A percentile compares a stretch with the other conserved stretches of the same genome.
Evolutionary conservation across 2,888 invertebrate genomes (phyloP).

Genomic region (Epistrophella euchroma): DNA sequence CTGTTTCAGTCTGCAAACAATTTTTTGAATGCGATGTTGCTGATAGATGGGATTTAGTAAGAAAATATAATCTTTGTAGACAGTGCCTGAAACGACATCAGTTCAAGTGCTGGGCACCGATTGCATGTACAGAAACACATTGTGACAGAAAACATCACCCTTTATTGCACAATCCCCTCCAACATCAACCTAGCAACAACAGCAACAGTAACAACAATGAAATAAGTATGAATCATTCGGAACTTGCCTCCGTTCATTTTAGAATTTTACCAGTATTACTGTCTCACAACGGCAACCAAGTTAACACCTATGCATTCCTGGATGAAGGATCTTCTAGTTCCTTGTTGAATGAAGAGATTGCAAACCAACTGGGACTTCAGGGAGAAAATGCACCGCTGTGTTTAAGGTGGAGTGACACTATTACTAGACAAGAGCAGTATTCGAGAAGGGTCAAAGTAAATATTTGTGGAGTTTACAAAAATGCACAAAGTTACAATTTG

Average conservation of each 20-base stretch:
- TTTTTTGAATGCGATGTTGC: too few species aligned
- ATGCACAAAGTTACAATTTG: neutral
- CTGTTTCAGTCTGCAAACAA: constrained; percentile 3
- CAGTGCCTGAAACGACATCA: constrained; percentile 21
- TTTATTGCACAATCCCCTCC: constrained; percentile 3
- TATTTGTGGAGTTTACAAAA: neutral
- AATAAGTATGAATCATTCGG: too few species aligned
- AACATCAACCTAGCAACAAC: neutral
- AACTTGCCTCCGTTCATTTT: too few species aligned
- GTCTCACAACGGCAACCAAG: neutral
- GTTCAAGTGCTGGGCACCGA: neutral
- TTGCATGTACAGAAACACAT: neutral
- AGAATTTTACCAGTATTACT: constrained; percentile 6
- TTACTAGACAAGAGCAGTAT: constrained; percentile 1
- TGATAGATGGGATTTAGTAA: constrained; percentile 28
- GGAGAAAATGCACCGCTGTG: too few species aligned
- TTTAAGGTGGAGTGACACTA: too few species aligned
- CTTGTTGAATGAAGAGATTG: too few species aligned
- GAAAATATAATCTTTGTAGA: neutral
- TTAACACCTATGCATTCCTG: constrained; percentile 4
- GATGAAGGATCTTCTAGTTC: too few species aligned
- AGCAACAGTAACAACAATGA: too few species aligned
- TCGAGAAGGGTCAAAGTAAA: neutral
- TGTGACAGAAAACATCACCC: constrained; percentile 27
- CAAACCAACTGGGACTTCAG: too few species aligned